Conservation (phyloP, 1,140 invertebrate species). For the Macrobrachium rosenbergii region DNA sequence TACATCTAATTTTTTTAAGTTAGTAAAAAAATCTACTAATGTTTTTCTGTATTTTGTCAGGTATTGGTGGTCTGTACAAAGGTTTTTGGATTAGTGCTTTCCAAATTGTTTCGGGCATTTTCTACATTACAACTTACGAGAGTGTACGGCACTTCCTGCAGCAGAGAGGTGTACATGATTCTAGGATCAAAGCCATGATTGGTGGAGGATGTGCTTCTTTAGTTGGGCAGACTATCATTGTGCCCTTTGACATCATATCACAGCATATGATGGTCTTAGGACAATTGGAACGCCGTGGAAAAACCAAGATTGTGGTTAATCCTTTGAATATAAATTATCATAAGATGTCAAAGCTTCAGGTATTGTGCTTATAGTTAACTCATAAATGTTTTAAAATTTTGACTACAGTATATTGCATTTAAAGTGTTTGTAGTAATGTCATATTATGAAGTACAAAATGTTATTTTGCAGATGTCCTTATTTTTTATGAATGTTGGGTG, state of each 20-base stretch:
- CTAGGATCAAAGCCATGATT: conserved; percentile 68
- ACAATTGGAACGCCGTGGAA: conserved; percentile 59
- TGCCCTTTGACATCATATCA: conserved; percentile 96
- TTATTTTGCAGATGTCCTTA: too few relatives aligned
- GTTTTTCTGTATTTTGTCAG: conserved; percentile 10
- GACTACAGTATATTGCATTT: background rate
- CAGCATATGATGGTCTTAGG: conserved; percentile 97
- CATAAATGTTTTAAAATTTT: background rate
- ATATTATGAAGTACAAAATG: too few relatives aligned
- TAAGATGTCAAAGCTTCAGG: conserved; percentile 73
- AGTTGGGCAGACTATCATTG: conserved; percentile 95
- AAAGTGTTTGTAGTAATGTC: too few relatives aligned
- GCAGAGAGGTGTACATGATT: conserved; percentile 72
- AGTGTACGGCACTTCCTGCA: conserved; percentile 86
- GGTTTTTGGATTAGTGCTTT: conserved; percentile 96
- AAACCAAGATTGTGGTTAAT: conserved; percentile 67
- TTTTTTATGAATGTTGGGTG: too few relatives aligned
- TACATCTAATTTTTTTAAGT: background rate
- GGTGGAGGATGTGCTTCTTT: conserved; percentile 89
- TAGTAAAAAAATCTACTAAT: background rate
- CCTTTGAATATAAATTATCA: conserved; percentile 70
- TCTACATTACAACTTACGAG: conserved; percentile 97
- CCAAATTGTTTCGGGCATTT: conserved; percentile 86
- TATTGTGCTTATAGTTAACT: background rate
- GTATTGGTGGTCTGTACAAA: conserved; percentile 85